These are phyloP conservation scores for Albula goreensis DNA, from an alignment of 2,113 vertebrate genomes.

Conservation along the genomic window DNA sequence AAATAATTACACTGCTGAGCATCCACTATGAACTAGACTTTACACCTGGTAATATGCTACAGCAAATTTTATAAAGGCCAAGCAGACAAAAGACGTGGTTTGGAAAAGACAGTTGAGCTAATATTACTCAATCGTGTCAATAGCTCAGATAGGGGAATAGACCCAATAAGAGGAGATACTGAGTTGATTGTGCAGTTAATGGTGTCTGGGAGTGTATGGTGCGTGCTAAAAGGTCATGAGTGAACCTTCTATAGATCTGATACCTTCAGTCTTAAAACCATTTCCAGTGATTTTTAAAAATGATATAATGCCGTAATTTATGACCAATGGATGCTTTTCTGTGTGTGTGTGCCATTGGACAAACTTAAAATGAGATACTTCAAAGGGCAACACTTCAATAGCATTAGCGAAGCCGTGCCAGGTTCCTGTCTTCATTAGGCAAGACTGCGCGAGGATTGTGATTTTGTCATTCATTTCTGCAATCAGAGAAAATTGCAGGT, in stretches of 20 bases:
- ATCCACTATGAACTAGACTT: background rate
- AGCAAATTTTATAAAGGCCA: too few species aligned
- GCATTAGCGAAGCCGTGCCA: background rate
- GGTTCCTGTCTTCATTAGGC: background rate
- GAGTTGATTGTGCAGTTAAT: slow-evolving; percentile 36
- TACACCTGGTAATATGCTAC: too few species aligned
- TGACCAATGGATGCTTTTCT: background rate
- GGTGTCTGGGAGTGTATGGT: slow-evolving; percentile 1
- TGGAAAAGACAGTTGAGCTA: slow-evolving; percentile 33
- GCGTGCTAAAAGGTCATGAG: background rate
- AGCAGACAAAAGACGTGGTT: slow-evolving; percentile 10
- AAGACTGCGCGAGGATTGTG: background rate
- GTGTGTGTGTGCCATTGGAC: background rate
- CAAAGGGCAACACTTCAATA: background rate
- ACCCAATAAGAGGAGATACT: slow-evolving; percentile 48
- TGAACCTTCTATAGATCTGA: background rate
- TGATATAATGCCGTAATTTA: background rate
- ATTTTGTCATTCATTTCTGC: background rate
- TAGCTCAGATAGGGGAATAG: slow-evolving; percentile 61
- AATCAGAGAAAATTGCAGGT: background rate
- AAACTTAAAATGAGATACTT: background rate
- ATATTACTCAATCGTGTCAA: slow-evolving; percentile 51
- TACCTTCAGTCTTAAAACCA: background rate
- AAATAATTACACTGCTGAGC: background rate
- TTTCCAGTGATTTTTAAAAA: slow-evolving; percentile 4